Conservation (phyloP, 2,888 invertebrate species). For the Gymnosoma rotundatum region DNA sequence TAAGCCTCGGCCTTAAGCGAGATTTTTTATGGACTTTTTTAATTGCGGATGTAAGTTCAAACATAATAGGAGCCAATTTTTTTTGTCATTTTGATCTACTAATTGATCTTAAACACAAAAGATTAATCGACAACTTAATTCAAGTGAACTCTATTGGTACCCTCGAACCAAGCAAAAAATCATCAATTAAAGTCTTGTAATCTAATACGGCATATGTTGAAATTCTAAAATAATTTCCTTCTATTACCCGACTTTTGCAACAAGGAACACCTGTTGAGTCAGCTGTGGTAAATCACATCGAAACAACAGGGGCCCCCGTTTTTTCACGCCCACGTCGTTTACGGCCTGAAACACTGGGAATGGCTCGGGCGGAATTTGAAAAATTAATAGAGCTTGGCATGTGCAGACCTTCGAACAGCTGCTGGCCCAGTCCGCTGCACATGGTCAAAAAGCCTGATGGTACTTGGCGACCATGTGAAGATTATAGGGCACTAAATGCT, state of each 20-base stretch:
- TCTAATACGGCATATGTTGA: conserved; percentile 23
- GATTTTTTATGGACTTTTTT: conserved; percentile 51
- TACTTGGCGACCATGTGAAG: too few relatives aligned
- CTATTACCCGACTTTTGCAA: conserved; percentile 3
- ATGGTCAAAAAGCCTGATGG: too few relatives aligned
- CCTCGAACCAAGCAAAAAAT: neutral
- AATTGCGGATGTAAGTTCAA: conserved; percentile 48
- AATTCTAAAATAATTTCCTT: conserved; percentile 19
- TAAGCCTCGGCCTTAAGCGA: conserved; percentile 46
- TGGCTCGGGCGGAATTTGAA: conserved; percentile 66
- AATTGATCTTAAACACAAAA: conserved; percentile 27
- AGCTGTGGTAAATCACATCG: conserved; percentile 32
- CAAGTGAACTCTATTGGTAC: neutral
- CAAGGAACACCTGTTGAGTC: conserved; percentile 33
- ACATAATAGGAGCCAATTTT: conserved; percentile 52
- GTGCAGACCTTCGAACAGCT: conserved; percentile 78
- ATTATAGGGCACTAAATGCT: too few relatives aligned
- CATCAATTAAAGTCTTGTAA: conserved; percentile 45
- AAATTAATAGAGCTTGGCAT: conserved; percentile 76
- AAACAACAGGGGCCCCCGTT: conserved; percentile 30
- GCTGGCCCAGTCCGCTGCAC: too few relatives aligned
- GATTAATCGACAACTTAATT: conserved; percentile 16
- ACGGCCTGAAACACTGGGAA: conserved; percentile 55
- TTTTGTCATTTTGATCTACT: conserved; percentile 42
- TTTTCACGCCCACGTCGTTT: conserved; percentile 13